Percentiles rank a stretch among this genome's conserved stretches.
Evolutionary conservation across 2,113 vertebrate genomes (phyloP).

Genomic region (Limanda limanda): DNA sequence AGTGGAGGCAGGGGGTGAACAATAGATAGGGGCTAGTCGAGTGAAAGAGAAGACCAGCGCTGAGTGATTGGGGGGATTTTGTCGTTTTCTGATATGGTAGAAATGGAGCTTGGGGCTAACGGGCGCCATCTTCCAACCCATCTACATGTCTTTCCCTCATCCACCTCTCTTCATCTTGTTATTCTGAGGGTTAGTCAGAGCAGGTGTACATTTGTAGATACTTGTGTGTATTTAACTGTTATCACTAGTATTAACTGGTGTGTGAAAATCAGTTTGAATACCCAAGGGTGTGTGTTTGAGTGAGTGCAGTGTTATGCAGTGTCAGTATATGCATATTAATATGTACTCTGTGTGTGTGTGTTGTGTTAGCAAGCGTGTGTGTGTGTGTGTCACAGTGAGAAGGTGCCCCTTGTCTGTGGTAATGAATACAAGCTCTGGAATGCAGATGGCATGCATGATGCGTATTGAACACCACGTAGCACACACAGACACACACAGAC

Average conservation of each 20-base stretch:
- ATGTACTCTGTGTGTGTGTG: conserved; percentile 7
- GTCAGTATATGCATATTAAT: not conserved
- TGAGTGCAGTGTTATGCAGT: not conserved
- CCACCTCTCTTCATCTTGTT: conserved; percentile 1
- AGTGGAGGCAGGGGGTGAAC: conserved; percentile 36
- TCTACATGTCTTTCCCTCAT: not conserved
- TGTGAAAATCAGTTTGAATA: too few relatives aligned
- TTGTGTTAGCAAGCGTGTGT: not conserved
- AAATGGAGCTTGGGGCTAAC: conserved; percentile 1
- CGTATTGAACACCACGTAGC: conserved; percentile 28
- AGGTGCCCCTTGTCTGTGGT: conserved; percentile 33
- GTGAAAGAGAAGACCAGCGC: conserved; percentile 42
- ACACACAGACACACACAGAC: conserved; percentile 7
- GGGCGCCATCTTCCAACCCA: not conserved
- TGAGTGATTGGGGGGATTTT: conserved; percentile 54
- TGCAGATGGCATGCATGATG: conserved; percentile 47
- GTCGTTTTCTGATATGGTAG: conserved; percentile 14
- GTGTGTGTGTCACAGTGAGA: conserved; percentile 21
- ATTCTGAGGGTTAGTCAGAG: conserved; percentile 21
- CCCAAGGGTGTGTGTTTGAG: too few relatives aligned
- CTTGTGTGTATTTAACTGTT: not conserved
- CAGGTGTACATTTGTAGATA: not conserved
- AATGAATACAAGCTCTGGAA: conserved; percentile 61
- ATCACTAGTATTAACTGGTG: too few relatives aligned
- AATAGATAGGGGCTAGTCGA: conserved; percentile 34